phyloP scores from a whole-genome alignment of 2,888 invertebrate genomes.

The Eristalinus sepulchralis region DNA sequence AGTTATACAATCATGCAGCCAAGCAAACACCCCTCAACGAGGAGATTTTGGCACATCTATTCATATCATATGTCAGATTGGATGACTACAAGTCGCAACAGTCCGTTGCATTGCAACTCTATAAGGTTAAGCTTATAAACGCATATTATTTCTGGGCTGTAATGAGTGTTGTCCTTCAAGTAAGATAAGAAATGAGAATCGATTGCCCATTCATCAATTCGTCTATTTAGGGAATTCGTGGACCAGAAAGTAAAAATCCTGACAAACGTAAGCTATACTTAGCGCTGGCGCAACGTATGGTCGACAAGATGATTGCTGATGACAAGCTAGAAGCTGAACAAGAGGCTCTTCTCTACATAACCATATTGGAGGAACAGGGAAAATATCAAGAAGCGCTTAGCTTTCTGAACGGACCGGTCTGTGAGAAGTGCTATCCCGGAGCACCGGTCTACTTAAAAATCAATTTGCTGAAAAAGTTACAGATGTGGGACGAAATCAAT shows the following conservation, averaged over 20 bases:
- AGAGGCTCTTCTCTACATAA: constrained; percentile 94
- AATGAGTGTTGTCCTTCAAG: constrained; percentile 98
- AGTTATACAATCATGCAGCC: constrained; percentile 93
- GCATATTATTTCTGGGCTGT: constrained; percentile 99
- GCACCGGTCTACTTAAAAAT: constrained; percentile 87
- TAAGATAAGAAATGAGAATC: constrained; percentile 76
- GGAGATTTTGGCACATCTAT: constrained; percentile 95
- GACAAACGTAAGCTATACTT: constrained; percentile 87
- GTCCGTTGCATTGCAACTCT: constrained; percentile 92
- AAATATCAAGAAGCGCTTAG: constrained; percentile 91
- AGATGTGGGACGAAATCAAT: constrained; percentile 89
- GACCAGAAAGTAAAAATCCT: constrained; percentile 81
- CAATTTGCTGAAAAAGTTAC: constrained; percentile 87
- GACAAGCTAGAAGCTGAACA: constrained; percentile 96
- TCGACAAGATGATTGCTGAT: constrained; percentile 92
- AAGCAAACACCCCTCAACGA: constrained; percentile 93
- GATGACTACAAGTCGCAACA: constrained; percentile 95
- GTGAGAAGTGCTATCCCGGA: constrained; percentile 86
- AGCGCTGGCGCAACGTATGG: constrained; percentile 96
- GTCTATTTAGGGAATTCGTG: constrained; percentile 79
- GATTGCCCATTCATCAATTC: neutral
- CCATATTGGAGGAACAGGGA: constrained; percentile 90
- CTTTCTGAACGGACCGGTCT: constrained; percentile 90
- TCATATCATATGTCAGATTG: constrained; percentile 96
- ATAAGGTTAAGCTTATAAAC: constrained; percentile 95